Percentiles rank a stretch among this genome's conserved stretches.
Evolutionary conservation across 2,888 invertebrate species (phyloP).

Genomic region (Pterostichus niger): DNA sequence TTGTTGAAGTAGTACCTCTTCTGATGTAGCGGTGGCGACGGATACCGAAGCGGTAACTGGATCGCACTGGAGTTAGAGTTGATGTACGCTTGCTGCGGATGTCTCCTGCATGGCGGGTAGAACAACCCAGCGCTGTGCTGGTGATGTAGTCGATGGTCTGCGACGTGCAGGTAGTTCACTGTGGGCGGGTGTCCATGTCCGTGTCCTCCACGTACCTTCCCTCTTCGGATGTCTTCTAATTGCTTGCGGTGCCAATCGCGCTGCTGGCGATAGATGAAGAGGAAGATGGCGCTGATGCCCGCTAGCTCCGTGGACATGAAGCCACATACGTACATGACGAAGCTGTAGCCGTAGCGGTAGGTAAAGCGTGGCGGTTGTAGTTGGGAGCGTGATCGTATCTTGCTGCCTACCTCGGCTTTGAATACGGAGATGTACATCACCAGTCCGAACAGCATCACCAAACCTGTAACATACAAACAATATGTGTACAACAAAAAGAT

Average conservation of each 20-base stretch:
- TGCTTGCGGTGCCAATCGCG: slow-evolving; percentile 79
- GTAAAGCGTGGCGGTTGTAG: slow-evolving; percentile 90
- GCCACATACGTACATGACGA: slow-evolving; percentile 90
- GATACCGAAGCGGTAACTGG: slow-evolving; percentile 71
- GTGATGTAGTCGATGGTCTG: slow-evolving; percentile 73
- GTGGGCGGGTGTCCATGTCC: slow-evolving; percentile 70
- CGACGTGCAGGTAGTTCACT: slow-evolving; percentile 72
- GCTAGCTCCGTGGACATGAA: slow-evolving; percentile 91
- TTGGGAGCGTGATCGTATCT: slow-evolving; percentile 88
- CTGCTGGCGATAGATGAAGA: slow-evolving; percentile 90
- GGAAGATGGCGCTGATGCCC: slow-evolving; percentile 91
- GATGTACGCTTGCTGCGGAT: slow-evolving; percentile 76
- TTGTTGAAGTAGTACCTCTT: slow-evolving; percentile 84
- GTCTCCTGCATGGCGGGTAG: slow-evolving; percentile 75
- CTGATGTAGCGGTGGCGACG: slow-evolving; percentile 76
- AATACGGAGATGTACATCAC: slow-evolving; percentile 96
- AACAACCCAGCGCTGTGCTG: slow-evolving; percentile 53
- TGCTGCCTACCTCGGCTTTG: slow-evolving; percentile 93
- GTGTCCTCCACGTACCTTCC: slow-evolving; percentile 77
- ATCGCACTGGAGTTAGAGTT: slow-evolving; percentile 76
- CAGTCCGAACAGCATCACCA: slow-evolving; percentile 93
- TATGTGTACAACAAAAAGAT: too few relatives aligned
- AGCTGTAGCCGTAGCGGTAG: slow-evolving; percentile 93
- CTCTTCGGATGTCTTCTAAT: slow-evolving; percentile 79
- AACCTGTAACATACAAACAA: slow-evolving; percentile 81